A percentile compares a stretch with the other conserved stretches of the same genome.
Conservation (phyloP, 2,888 invertebrate genomes). For the Sthenelais limicola region DNA sequence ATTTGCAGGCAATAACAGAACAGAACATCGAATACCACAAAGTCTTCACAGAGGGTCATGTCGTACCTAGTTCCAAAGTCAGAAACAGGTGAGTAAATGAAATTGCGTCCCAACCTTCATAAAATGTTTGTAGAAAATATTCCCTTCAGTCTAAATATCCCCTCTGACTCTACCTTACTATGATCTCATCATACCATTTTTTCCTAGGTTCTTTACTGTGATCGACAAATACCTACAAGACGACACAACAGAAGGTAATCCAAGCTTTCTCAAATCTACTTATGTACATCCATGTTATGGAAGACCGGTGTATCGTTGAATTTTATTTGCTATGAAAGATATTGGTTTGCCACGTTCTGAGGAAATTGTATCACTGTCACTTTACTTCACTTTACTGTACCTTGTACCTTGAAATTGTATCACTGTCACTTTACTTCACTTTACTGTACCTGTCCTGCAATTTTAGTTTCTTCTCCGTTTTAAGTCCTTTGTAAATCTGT, state of each 20-base stretch:
- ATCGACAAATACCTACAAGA: too few relatives aligned
- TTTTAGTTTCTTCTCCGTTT: too few relatives aligned
- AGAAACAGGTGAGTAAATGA: constrained; percentile 73
- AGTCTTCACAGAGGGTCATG: constrained; percentile 75
- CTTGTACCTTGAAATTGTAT: background rate
- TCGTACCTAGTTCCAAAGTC: constrained; percentile 72
- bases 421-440: too few relatives aligned
- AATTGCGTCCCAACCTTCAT: background rate
- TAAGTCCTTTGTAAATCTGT: too few relatives aligned
- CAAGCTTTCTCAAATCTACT: too few relatives aligned
- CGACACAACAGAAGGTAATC: too few relatives aligned
- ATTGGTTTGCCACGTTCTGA: too few relatives aligned
- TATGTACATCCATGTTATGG: constrained; percentile 3
- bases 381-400: too few relatives aligned
- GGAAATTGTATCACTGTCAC: too few relatives aligned
- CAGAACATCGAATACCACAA: constrained; percentile 63
- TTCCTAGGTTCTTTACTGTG: too few relatives aligned
- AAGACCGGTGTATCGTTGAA: background rate
- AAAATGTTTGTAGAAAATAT: background rate
- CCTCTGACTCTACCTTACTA: background rate
- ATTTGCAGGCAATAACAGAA: background rate
- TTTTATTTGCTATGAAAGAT: too few relatives aligned
- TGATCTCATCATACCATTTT: background rate
- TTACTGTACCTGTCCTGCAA: too few relatives aligned
- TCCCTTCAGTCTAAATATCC: background rate